Evolutionary conservation across 1,140 invertebrate species (phyloP).

Genomic region (Epicauta chinensis): DNA sequence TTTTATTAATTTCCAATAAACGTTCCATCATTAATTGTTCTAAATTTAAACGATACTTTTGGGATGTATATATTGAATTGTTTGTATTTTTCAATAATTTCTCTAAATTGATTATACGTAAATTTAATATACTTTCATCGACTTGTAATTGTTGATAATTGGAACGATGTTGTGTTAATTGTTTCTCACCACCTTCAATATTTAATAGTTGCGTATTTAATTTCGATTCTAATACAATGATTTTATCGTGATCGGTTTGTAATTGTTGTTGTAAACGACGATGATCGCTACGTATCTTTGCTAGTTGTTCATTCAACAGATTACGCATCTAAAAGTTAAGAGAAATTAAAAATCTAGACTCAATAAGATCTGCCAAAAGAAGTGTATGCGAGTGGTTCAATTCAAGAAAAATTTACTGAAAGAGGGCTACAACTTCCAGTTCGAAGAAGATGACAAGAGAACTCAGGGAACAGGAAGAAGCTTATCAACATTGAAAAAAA

Average conservation of each 20-base stretch:
- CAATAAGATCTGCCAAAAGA: too few relatives aligned
- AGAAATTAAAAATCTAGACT: too few relatives aligned
- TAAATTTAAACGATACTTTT: constrained; percentile 52
- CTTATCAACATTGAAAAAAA: too few relatives aligned
- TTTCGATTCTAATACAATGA: constrained; percentile 35
- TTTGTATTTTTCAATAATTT: constrained; percentile 50
- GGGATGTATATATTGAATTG: constrained; percentile 51
- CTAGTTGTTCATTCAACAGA: constrained; percentile 47
- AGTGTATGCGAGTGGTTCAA: too few relatives aligned
- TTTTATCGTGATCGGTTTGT: constrained; percentile 37
- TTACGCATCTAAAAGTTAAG: constrained; percentile 32
- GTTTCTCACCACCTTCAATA: constrained; percentile 52
- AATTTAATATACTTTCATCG: constrained; percentile 54
- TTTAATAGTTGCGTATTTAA: constrained; percentile 40
- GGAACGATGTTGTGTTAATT: constrained; percentile 42
- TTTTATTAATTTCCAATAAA: constrained; percentile 52
- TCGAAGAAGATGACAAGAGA: too few relatives aligned
- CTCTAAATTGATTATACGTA: constrained; percentile 52
- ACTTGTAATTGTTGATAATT: constrained; percentile 51
- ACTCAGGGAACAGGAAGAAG: too few relatives aligned
- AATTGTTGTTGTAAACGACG: constrained; percentile 42
- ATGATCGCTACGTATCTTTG: constrained; percentile 50
- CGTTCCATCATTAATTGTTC: constrained; percentile 55
- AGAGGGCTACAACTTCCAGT: too few relatives aligned
- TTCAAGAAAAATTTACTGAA: too few relatives aligned